Percentiles rank a stretch among this genome's conserved stretches.
Evolutionary conservation across 2,113 vertebrate genomes (phyloP).

Genomic region (Rhegmatorhina hoffmannsi): DNA sequence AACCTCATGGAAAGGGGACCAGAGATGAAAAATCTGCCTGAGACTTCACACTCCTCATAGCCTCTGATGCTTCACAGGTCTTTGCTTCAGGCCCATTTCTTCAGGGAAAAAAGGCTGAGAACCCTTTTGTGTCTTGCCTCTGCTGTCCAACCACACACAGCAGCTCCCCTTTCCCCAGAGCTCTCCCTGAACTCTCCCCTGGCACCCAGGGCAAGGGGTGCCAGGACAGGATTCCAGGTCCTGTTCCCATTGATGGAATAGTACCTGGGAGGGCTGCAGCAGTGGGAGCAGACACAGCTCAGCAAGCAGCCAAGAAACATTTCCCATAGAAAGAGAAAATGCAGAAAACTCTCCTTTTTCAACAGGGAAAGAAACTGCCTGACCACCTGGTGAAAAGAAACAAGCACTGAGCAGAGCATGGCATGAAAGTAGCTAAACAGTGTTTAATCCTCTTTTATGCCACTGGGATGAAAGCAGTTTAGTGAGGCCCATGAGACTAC

Average conservation of each 20-base stretch:
- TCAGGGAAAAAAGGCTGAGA: background rate
- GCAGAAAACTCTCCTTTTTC: background rate
- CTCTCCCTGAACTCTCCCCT: background rate
- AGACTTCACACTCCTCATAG: background rate
- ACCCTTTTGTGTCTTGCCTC: background rate
- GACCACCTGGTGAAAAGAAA: background rate
- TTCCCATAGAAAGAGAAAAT: background rate
- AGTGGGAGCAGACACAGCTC: background rate
- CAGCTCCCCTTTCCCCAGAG: background rate
- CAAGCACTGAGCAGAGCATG: background rate
- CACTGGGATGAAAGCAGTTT: constrained; percentile 61
- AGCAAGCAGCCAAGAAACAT: background rate
- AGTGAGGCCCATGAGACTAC: constrained; percentile 47
- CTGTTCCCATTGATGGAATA: fast-evolving
- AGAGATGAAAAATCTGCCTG: background rate
- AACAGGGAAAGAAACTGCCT: background rate
- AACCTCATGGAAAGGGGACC: fast-evolving
- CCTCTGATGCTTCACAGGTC: background rate
- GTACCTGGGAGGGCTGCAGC: background rate
- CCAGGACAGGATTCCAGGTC: background rate
- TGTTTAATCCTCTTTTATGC: constrained; percentile 60
- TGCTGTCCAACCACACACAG: background rate
- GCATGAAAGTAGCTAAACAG: constrained; percentile 18
- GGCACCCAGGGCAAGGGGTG: background rate
- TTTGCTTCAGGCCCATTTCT: background rate